phyloP scores from a whole-genome alignment of 2,888 invertebrate species.

The Xanthorhoe spadicearia region DNA sequence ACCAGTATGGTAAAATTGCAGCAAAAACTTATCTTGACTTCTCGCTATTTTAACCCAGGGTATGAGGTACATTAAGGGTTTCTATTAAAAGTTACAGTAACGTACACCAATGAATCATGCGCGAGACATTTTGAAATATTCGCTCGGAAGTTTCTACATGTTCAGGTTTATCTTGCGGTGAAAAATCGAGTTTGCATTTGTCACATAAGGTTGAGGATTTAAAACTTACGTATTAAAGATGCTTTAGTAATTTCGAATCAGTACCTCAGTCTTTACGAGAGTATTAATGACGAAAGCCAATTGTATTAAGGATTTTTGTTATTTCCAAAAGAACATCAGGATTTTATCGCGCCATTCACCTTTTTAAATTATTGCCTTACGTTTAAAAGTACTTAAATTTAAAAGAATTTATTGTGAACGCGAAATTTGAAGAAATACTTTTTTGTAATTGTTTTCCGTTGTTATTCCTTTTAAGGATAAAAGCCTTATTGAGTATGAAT shows the following conservation, averaged over 20 bases:
- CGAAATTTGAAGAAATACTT: no score
- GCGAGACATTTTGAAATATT: conserved; percentile 39
- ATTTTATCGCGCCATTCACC: no score
- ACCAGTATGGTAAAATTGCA: no score
- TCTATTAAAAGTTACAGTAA: conserved; percentile 52
- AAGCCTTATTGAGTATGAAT: neutral
- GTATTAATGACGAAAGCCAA: neutral
- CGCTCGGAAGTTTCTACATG: conserved; percentile 39
- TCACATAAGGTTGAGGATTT: neutral
- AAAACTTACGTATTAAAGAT: neutral
- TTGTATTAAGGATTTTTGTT: neutral
- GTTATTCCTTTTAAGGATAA: no score
- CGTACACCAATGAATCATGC: conserved; percentile 60
- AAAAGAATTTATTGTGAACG: no score
- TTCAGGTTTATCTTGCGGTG: conserved; percentile 35
- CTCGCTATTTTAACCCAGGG: conserved; percentile 28
- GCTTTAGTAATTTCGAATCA: neutral
- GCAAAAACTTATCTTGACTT: conserved; percentile 27
- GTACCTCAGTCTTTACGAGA: neutral
- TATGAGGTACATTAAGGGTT: conserved; percentile 32
- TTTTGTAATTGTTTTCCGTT: no score
- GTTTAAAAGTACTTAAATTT: no score
- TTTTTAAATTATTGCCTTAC: no score
- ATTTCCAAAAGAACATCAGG: no score
- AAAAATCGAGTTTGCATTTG: conserved; percentile 30